phyloP scores from a whole-genome alignment of 2,797 vertebrate genomes.

The Bufotes viridis region DNA sequence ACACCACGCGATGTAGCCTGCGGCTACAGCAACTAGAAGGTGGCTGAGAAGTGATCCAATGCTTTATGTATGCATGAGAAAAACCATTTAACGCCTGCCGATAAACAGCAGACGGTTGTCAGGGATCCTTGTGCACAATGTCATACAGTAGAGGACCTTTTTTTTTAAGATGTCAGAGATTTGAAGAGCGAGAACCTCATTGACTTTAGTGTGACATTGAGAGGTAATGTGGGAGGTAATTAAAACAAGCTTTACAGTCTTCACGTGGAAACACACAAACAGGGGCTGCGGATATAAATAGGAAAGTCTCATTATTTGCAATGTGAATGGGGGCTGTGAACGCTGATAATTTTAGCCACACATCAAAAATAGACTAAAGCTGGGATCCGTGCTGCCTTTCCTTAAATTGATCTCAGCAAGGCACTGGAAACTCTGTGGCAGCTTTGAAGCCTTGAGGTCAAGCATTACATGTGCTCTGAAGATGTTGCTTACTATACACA shows the following conservation, averaged over 20 bases:
- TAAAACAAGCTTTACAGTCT: constrained; percentile 44
- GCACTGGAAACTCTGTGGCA: neutral
- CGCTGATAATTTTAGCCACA: constrained; percentile 40
- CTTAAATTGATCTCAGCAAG: constrained; percentile 7
- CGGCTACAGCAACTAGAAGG: neutral
- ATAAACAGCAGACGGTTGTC: neutral
- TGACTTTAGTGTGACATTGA: constrained; percentile 41
- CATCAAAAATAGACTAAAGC: constrained; percentile 28
- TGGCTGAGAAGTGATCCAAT: constrained; percentile 15
- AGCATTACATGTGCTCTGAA: constrained; percentile 8
- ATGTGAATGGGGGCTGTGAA: constrained; percentile 35
- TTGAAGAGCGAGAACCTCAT: constrained; percentile 17
- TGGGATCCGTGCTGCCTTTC: constrained; percentile 14
- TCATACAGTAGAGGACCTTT: neutral
- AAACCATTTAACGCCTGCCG: constrained; percentile 1
- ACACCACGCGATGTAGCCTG: neutral
- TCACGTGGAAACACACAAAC: constrained; percentile 26
- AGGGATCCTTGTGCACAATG: neutral
- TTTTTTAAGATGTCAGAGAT: neutral
- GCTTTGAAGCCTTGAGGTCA: neutral
- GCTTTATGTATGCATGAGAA: constrained; percentile 16
- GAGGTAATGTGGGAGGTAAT: constrained; percentile 59
- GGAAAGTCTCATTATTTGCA: constrained; percentile 46
- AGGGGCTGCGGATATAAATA: constrained; percentile 45
- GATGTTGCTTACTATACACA: neutral